Conservation (phyloP, 1,140 invertebrate genomes). For the Drosophila quadrilineata region DNA sequence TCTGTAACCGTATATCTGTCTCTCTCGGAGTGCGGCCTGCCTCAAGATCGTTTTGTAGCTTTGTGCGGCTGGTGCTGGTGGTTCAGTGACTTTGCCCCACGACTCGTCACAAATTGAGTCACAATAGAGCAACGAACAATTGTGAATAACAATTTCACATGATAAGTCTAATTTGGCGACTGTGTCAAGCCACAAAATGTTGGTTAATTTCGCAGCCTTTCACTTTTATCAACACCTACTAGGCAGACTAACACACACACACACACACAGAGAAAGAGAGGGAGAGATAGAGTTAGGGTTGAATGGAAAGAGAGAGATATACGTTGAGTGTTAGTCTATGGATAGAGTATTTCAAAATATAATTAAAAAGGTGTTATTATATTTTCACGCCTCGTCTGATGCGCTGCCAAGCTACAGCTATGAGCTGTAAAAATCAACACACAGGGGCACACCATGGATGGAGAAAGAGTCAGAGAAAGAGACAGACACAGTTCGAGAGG, state of each 20-base stretch:
- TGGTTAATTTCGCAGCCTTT: conserved; percentile 66
- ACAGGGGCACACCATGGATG: conserved; percentile 1
- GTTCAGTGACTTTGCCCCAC: conserved; percentile 20
- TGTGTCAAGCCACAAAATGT: conserved; percentile 42
- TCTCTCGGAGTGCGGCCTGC: too few species aligned
- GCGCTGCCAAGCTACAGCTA: too few species aligned
- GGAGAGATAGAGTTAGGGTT: too few species aligned
- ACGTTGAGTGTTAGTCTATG: background rate
- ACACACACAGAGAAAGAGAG: background rate
- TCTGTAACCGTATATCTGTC: too few species aligned
- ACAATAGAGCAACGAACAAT: conserved; percentile 31
- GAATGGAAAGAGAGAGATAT: background rate
- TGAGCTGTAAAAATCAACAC: conserved; percentile 39
- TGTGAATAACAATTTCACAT: conserved; percentile 36
- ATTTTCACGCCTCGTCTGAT: conserved; percentile 73
- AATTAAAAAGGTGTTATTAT: conserved; percentile 77
- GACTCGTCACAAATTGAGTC: conserved; percentile 18
- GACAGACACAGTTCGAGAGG: background rate
- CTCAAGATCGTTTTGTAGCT: too few species aligned
- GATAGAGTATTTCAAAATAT: conserved; percentile 39
- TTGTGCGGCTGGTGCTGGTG: background rate
- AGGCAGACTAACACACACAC: too few species aligned
- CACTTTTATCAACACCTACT: conserved; percentile 33
- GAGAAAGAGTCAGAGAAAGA: background rate
- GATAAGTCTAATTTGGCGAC: conserved; percentile 70